Base-by-base conservation (phyloP, 2,113 vertebrate species). In the Pangasianodon hypophthalmus region DNA sequence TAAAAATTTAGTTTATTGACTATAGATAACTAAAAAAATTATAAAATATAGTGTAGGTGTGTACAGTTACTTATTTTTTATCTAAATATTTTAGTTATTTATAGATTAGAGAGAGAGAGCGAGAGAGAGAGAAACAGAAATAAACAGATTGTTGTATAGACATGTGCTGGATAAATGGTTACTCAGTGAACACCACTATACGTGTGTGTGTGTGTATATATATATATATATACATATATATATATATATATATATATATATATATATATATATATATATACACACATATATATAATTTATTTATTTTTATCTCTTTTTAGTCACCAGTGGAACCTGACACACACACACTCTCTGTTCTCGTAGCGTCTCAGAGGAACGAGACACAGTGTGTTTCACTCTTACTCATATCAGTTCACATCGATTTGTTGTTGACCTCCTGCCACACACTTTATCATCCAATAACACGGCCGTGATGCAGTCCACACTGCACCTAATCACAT, bases 381-480 rank as follows among this genome's bases (percentile, higher is more conserved):
- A 85, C 60, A 67, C 62, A 64, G 58, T 44, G 16, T 80, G 80
- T 56, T 82, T 82, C 80, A 82, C n/a, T 82, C 52, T 93, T 92
- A 91, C 92, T 95, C 94, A 96, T 95, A 95, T 96, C 94, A 96
- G 96, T 96, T 96, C 91, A 89, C 95, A 96, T 96, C 93, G 96
- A 96, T 96, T 96, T 95, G 95, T 96, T 96, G 96, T 96, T 96
- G 96, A 96, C 96, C 95, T 95, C 95, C 94, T 95, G 95, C 95
- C 95, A 96, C 96, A 94, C 94, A 96, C 94, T 75, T 95, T 95
- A 96, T 96, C 95, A 96, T 96, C 95, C 93, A 95, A 95, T 96
- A 96, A 87, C 50, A 21, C 50, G 48, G 85, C 50, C 52, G 85
- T 87, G 69, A 96, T 96, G 94, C 94, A 94, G 94, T 94, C 94